Conservation (phyloP, 2,113 vertebrate species). For the Dicaeum eximium region DNA sequence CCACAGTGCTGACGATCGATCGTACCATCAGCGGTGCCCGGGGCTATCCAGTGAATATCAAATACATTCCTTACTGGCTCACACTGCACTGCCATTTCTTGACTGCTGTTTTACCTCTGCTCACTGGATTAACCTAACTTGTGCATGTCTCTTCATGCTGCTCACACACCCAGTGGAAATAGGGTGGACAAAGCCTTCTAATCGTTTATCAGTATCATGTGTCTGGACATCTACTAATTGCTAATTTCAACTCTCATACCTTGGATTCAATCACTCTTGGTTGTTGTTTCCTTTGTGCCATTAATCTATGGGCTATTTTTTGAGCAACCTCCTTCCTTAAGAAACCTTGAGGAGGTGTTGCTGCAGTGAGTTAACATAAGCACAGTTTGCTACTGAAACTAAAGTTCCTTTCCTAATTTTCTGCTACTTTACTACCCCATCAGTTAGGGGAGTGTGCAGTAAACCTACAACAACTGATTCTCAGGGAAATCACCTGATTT, state of each 20-base stretch:
- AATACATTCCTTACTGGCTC: not conserved
- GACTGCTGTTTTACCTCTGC: not conserved
- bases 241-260: not conserved
- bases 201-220: not conserved
- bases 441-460: not conserved
- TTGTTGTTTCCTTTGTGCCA: not conserved
- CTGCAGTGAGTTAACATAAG: not conserved
- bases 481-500: not conserved
- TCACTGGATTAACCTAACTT: not conserved
- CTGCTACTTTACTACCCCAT: not conserved
- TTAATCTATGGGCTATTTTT: not conserved
- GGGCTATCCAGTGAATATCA: not conserved
- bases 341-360: not conserved
- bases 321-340: not conserved
- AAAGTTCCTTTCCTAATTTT: not conserved
- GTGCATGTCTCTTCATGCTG: not conserved
- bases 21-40: accelerated
- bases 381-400: not conserved
- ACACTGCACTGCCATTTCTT: not conserved
- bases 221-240: not conserved
- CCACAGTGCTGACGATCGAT: not conserved
- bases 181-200: not conserved
- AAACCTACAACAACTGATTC: not conserved
- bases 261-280: not conserved
- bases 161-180: not conserved